Conservation (phyloP, 2,113 vertebrate species). For the Tachysurus fulvidraco region DNA sequence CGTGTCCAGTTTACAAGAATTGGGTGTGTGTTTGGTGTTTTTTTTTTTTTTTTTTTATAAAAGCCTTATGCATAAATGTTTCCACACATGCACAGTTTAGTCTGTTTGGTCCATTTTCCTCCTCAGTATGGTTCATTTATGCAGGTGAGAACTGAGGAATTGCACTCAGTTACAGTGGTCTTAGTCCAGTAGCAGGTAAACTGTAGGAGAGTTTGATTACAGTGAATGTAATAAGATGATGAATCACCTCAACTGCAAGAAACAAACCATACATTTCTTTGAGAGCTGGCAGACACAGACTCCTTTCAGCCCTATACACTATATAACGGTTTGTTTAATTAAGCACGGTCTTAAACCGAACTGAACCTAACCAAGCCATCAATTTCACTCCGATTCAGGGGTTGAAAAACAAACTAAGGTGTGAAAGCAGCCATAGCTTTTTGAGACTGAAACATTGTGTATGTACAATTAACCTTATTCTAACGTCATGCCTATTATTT, state of each 20-base stretch:
- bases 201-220: background rate
- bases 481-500: background rate
- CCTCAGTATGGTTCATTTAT: background rate
- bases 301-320: background rate
- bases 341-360: background rate
- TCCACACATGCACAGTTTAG: background rate
- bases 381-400: background rate
- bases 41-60: no score
- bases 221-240: background rate
- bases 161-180: background rate
- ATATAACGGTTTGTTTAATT: background rate
- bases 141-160: background rate
- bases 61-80: background rate
- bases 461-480: background rate
- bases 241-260: background rate
- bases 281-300: background rate
- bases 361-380: background rate
- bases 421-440: background rate
- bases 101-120: background rate
- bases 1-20: conserved; percentile 95
- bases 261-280: background rate
- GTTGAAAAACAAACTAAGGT: background rate
- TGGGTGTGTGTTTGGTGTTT: conserved; percentile 79
- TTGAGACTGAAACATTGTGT: background rate
- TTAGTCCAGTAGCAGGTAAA: background rate